Evolutionary conservation across 2,888 invertebrate genomes (phyloP), one percentile per base, ranked within the genome.

Genomic region (Bembecia ichneumoniformis): DNA sequence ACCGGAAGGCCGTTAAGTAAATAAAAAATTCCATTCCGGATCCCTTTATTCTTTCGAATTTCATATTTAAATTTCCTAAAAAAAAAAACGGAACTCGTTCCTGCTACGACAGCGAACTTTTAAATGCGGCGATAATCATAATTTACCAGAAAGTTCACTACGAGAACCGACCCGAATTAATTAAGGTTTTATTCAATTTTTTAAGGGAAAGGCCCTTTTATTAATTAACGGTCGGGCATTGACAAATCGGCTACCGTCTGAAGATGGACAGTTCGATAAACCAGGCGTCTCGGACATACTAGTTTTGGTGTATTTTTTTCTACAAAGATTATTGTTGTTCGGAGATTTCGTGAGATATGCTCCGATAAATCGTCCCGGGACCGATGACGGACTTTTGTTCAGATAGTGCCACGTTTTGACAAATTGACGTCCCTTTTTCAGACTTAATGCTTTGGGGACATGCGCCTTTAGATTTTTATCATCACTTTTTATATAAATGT

Each of bases 141-240:
- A 80, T 78, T 80, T 74, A 77, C 65, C 60, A 60, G 17, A 67
- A 74, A 76, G 66, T 74, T 72, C 63, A 71, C 64, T 62, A 59
- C 62, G 64, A 54, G 63, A 53, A 52, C 66, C 63, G 59, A 65
- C 70, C 74, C 71, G 68, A 82, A 84, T 83, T 84, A 82, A 86
- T 84, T 84, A 82, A 66, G 74, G 68, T 74, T 76, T 78, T 75
- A 76, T 77, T 78, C 74, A 75, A 71, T 80, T 81, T 77, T 75
- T 81, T 49, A 54, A 49, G 52, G 62, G 60, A 62, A 67, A 70
- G 66, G 66, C 59, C 64, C 68, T 78, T 83, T 84, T 84, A 84
- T 86, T 86, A 83, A 87, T 86, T 84, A 86, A 78, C 66, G 75
- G 71, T 60, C 71, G 73, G 71, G 77, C 81, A 82, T 83, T 87